Base-by-base conservation (phyloP, 1,140 invertebrate species). In the Drosophila grimshawi region DNA sequence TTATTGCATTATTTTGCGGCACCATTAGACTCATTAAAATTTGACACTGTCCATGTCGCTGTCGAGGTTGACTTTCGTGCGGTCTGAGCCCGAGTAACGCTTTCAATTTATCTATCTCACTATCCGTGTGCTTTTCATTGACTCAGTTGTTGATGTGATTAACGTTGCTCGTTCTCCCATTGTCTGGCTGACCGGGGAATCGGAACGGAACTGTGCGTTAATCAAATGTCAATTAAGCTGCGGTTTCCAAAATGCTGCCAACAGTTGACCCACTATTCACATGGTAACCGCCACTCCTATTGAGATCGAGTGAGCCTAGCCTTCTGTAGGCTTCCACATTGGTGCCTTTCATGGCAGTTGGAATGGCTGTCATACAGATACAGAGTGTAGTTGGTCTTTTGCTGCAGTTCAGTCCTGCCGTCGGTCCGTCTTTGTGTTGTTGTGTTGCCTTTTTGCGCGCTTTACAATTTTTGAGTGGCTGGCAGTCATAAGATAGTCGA, bases 1-100 rank as follows among this genome's bases (percentile, higher is more conserved):
- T 81, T 78, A 79, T 76, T 79, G 64, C 83, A 79, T 85, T 78
- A 86, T 68, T 52, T 39, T 66, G 49, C 63, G 66, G 78, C 64
- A 52, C 74, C 78, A 86, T 86, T 88, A 88, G 88, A 88, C 71
- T 86, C 83, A 86, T 86, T 86, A 88, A 68, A 77, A 80, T 86
- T 82, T 76, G 61, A 61, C 68, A 59, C 53, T 69, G 73, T 41
- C 46, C 71, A 53, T 41, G 62, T 43, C 8, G 63, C 8, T 59
- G 48, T 69, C 45, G 35, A 35, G 52, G 46, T 43, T 32, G 66
- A 57, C 41, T 49, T 49, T 65, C 37, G 8, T 10, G 4, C 52
- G 53, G 45, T 48, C 53, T 80, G 61, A 37, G 39, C 37, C 46
- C 39, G 49, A 39, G 62, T 76, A 69, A 48, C 61, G 53, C 64